phyloP scores from a whole-genome alignment of 92 coral and sea anemone species.

The Porites divaricata region DNA sequence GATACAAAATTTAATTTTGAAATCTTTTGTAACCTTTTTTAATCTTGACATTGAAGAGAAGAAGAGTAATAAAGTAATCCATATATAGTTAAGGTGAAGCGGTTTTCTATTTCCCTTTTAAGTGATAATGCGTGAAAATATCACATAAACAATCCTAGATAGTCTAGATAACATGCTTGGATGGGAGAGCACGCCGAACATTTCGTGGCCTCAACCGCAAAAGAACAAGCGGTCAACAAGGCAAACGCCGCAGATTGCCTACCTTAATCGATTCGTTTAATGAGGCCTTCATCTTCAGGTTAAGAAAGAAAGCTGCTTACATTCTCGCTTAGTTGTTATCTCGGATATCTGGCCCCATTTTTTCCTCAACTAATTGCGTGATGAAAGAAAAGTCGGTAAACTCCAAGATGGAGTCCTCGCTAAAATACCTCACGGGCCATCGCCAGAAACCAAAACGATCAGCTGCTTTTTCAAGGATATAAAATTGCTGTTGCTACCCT shows the following conservation, averaged over 20 bases:
- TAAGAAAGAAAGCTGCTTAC: background rate
- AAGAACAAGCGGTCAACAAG: too few relatives aligned
- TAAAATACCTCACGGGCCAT: background rate
- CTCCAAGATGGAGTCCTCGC: background rate
- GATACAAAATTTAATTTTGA: too few relatives aligned
- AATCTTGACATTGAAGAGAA: too few relatives aligned
- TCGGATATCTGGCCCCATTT: conserved; percentile 17
- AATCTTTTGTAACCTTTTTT: too few relatives aligned
- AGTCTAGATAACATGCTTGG: background rate
- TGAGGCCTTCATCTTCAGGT: background rate
- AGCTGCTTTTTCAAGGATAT: too few relatives aligned
- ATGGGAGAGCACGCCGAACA: background rate
- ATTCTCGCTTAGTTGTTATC: conserved; percentile 14
- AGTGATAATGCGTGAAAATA: background rate
- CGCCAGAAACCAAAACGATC: too few relatives aligned
- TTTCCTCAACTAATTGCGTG: conserved; percentile 19
- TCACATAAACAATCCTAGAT: background rate
- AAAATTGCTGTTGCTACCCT: too few relatives aligned
- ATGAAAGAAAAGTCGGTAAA: background rate
- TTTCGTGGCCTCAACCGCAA: background rate
- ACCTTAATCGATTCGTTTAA: background rate
- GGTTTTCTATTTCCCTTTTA: background rate
- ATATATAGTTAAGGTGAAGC: background rate
- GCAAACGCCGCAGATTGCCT: background rate
- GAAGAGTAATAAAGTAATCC: background rate